Percentiles rank a stretch among this genome's conserved stretches.
These are phyloP conservation scores for Hypomesus transpacificus DNA, from an alignment of 2,113 vertebrate species.

Conservation along the genomic window DNA sequence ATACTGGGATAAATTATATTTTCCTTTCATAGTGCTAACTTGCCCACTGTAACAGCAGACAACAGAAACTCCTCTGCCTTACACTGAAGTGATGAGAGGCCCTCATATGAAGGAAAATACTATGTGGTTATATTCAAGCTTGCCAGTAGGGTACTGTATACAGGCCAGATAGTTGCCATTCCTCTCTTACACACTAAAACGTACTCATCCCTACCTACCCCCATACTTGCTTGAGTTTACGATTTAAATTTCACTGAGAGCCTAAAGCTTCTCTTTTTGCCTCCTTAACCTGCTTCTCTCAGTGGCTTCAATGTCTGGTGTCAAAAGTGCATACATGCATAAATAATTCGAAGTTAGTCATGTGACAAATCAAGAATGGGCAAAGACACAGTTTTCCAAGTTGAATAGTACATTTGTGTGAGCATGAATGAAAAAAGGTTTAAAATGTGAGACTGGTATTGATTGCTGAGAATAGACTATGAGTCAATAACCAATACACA, in stretches of 20 bases:
- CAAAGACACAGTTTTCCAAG: constrained; percentile 16
- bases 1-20: too few species aligned
- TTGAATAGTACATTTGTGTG: constrained; percentile 21
- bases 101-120: too few species aligned
- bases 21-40: too few species aligned
- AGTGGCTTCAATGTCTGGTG: not conserved
- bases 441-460: constrained; percentile 49
- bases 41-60: too few species aligned
- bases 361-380: not conserved
- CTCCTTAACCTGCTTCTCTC: constrained; percentile 5
- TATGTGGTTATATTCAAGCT: too few species aligned
- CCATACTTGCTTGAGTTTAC: not conserved
- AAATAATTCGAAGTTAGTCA: not conserved
- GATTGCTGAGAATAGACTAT: constrained; percentile 63
- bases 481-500: constrained; percentile 64
- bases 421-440: constrained; percentile 30
- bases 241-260: not conserved
- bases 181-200: too few species aligned
- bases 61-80: too few species aligned
- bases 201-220: not conserved
- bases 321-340: constrained; percentile 10
- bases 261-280: not conserved
- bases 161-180: too few species aligned
- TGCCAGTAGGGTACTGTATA: too few species aligned
- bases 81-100: too few species aligned